These are phyloP conservation scores for Antheraea pernyi DNA, from an alignment of 1,140 invertebrate genomes.

Conservation along the genomic window DNA sequence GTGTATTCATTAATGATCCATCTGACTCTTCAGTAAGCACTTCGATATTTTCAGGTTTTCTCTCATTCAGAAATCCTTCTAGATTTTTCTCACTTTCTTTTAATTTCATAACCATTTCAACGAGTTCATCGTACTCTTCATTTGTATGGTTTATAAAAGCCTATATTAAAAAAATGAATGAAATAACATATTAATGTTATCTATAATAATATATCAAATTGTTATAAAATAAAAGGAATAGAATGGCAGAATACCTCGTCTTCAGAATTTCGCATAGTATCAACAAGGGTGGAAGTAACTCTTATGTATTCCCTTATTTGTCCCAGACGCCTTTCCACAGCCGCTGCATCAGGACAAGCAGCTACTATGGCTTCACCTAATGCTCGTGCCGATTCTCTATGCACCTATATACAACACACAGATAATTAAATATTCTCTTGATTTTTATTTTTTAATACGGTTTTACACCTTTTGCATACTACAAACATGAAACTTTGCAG, in stretches of 20 bases:
- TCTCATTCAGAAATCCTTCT: conserved; percentile 53
- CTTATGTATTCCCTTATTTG: conserved; percentile 83
- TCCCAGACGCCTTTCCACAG: conserved; percentile 80
- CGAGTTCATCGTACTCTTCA: conserved; percentile 75
- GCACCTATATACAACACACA: conserved; percentile 30
- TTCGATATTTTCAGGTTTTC: conserved; percentile 52
- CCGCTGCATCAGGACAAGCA: conserved; percentile 76
- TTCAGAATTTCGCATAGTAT: conserved; percentile 80
- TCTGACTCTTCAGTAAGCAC: conserved; percentile 42
- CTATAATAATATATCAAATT: neutral
- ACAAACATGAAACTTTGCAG: no score
- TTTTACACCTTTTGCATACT: no score
- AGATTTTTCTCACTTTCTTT: conserved; percentile 76
- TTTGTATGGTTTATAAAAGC: conserved; percentile 73
- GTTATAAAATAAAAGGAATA: neutral
- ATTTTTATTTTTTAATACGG: no score
- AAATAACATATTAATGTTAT: conserved; percentile 9
- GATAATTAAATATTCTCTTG: neutral
- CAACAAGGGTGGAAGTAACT: conserved; percentile 81
- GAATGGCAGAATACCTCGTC: conserved; percentile 75
- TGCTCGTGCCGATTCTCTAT: conserved; percentile 63
- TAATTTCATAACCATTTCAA: conserved; percentile 72
- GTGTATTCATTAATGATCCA: conserved; percentile 8
- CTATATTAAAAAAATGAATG: conserved; percentile 57
- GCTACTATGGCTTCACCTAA: conserved; percentile 71